Evolutionary conservation across 2,113 vertebrate species (phyloP).

Genomic region (Aix galericulata): DNA sequence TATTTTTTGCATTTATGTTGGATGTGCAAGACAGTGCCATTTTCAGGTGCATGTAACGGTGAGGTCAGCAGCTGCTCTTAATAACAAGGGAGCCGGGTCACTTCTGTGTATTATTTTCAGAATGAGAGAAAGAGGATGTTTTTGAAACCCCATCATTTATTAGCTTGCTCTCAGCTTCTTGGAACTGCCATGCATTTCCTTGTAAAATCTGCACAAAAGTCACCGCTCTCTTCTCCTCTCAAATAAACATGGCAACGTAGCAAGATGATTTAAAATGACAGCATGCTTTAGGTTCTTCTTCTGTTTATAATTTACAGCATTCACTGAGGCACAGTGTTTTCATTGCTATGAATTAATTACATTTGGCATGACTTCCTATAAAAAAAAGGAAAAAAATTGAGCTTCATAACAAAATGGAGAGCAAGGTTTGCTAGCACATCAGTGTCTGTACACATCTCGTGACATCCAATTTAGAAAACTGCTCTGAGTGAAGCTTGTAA

Average conservation of each 20-base stretch:
- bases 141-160: neutral
- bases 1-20: neutral
- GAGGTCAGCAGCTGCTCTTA: neutral
- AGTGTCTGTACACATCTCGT: neutral
- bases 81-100: neutral
- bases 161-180: neutral
- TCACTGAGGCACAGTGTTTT: neutral
- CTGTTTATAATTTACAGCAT: neutral
- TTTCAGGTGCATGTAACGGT: neutral
- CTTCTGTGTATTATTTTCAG: neutral
- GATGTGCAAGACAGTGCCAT: neutral
- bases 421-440: neutral
- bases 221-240: neutral
- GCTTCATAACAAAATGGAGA: neutral
- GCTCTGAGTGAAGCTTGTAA: neutral
- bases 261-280: neutral
- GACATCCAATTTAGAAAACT: neutral
- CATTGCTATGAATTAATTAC: neutral
- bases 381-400: neutral
- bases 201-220: neutral
- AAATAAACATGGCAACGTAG: neutral
- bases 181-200: neutral
- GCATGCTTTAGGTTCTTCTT: neutral
- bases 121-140: neutral
- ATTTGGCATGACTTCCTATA: neutral